Base-by-base conservation (phyloP, 2,797 vertebrate genomes). In the Gymnothorax javanicus region DNA sequence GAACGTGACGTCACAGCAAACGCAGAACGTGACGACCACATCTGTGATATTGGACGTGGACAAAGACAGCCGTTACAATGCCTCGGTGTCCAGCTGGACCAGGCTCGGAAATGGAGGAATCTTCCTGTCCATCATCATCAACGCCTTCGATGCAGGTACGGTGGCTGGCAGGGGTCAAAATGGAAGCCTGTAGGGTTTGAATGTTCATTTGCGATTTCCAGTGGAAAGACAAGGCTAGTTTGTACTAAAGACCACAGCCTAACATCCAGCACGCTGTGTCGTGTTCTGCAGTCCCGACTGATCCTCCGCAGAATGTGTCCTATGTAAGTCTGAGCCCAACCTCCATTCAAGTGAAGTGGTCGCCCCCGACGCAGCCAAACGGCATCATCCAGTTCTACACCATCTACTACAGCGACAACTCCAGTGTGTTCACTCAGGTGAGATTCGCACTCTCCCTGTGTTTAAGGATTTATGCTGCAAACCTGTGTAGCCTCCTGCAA, bases 71-170 rank as follows among this genome's bases (percentile, higher is more conserved):
- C 92, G 92, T 83, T 99, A 98, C 89, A 97, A 93, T 73, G 96
- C 96, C 83, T 98, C 96, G 2, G 95, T 99, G 82, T 98, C 97
- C 93, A 96, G 96, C 89, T 98, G 95, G 95, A 99, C 97, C 87
- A 96, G 93, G 91, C 95, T 98, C 88, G 98, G 98, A 89, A 96
- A 98, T 86, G 98, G 98, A 90, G 96, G 96, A 57, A 89, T 95
- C 84, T 94, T 95, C 91, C 96, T 97, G 88, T 94, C 92, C 90
- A 95, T 95, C 94, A 96, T 88, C 84, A 98, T 99, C 86, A 95
- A 91, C 91, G 97, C 96, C 62, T 92, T 92, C 57, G 96, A 97
- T 86, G 94, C 97, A 96, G 97, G 98, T 99, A 4, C 13, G 90
- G 27, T 12, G 1, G 27, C 12, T 17, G 17, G 60, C 60, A 20